Conservation (phyloP, 2,888 invertebrate species). For the Sesia bembeciformis region DNA sequence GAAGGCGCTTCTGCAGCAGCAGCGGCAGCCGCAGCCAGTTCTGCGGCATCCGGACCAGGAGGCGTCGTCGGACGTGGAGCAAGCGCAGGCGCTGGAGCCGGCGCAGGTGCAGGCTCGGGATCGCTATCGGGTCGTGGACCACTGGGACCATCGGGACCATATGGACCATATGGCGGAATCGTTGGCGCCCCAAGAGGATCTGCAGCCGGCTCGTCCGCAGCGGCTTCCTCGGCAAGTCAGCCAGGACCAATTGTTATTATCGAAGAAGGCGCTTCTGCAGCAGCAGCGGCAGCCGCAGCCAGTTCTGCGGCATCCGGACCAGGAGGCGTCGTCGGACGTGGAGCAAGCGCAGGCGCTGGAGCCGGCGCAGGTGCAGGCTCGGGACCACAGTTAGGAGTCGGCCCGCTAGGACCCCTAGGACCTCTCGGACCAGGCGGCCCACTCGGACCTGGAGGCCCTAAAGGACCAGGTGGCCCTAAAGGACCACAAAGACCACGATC, state of each 20-base stretch:
- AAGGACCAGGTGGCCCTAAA: slow-evolving; percentile 1
- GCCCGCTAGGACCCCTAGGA: background rate
- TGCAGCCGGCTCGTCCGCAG: background rate
- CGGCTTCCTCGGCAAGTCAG: background rate
- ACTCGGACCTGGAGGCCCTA: background rate
- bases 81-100: background rate
- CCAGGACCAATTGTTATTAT: slow-evolving; percentile 5
- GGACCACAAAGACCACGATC: too few species aligned
- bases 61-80: background rate
- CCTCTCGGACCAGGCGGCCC: too few species aligned
- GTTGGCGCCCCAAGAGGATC: slow-evolving; percentile 2
- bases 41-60: slow-evolving; percentile 2
- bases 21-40: slow-evolving; percentile 3
- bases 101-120: too few species aligned
- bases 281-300: background rate
- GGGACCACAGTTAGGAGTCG: background rate
- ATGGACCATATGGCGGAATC: background rate
- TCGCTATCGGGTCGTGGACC: too few species aligned
- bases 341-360: background rate
- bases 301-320: background rate
- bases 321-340: background rate
- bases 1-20: background rate
- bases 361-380: background rate
- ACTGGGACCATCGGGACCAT: too few species aligned
- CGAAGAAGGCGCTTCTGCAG: slow-evolving; percentile 6